Evolutionary conservation across 1,140 invertebrate species (phyloP), one percentile per base, ranked within the genome.

Genomic region (Diabrotica undecimpunctata): DNA sequence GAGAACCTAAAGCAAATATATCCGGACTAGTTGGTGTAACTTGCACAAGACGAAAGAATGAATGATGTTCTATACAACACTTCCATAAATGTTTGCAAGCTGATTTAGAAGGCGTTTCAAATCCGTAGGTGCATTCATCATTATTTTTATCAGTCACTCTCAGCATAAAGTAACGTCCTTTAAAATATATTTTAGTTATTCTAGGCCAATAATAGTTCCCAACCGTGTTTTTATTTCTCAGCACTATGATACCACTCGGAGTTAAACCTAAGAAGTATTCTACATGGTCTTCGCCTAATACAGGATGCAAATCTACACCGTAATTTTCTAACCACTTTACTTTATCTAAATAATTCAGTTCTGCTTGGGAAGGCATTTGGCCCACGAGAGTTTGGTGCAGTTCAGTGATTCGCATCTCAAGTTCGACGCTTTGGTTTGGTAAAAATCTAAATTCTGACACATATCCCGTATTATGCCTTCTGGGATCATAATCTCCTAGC

Each of bases 131-230:
- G 75, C 92, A 92, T 66, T 97, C 94, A 71, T 97, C 94, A 79
- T 96, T 94, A 82, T 94, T 95, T 85, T 97, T 97, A 81, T 97
- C 95, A 72, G 90, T 91, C 61, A 98, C 95, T 74, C 92, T 86
- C 51, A 98, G 84, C 91, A 97, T 97, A 81, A 98, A 98, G 81
- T 94, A 96, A 79, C 93, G 90, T 74, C 92, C 94, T 84, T 97
- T 97, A 81, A 94, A 95, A 80, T 95, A 96, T 71, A 97, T 90
- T 84, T 97, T 97, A 66, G 91, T 94, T 75, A 98, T 97, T 78
- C 95, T 88, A 54, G 95, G 95, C 97, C 97, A 99, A 81, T 97
- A 98, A 83, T 99, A 99, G 80, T 98, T 95, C 69, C 96, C 97
- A 71, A 99, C 97, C 83, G 97, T 98, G 78, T 89, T 93, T 81